Evolutionary conservation across 1,140 invertebrate genomes (phyloP).

Genomic region (Drosophila cardini): DNA sequence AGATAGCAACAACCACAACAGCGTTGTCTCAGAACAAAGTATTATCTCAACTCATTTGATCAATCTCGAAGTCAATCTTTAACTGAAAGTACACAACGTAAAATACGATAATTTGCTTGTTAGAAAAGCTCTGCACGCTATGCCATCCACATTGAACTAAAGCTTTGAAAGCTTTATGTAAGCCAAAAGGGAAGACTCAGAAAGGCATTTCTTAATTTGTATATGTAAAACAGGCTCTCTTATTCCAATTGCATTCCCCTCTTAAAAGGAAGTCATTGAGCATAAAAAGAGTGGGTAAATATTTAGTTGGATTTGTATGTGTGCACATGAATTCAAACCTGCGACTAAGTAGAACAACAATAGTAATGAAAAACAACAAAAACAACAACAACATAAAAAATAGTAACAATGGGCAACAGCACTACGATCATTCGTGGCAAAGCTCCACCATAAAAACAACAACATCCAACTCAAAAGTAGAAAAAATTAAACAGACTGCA

Average conservation of each 20-base stretch:
- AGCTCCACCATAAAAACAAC: conserved; percentile 64
- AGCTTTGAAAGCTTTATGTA: neutral
- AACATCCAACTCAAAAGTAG: conserved; percentile 68
- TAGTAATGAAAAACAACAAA: conserved; percentile 24
- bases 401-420: conserved; percentile 60
- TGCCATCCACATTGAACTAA: no score
- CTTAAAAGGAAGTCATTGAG: conserved; percentile 58
- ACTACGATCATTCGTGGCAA: conserved; percentile 63
- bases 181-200: neutral
- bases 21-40: neutral
- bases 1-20: no score
- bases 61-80: neutral
- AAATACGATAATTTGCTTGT: neutral
- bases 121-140: neutral
- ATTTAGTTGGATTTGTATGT: conserved; percentile 11
- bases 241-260: neutral
- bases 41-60: neutral
- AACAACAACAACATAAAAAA: conserved; percentile 22
- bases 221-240: conserved; percentile 1
- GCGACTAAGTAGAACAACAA: conserved; percentile 72
- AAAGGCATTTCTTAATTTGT: neutral
- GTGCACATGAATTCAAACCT: conserved; percentile 49
- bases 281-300: conserved; percentile 58
- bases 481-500: conserved; percentile 79
- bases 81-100: neutral